Evolutionary conservation across 2,113 vertebrate genomes (phyloP).

Genomic region (Erinaceus europaeus): DNA sequence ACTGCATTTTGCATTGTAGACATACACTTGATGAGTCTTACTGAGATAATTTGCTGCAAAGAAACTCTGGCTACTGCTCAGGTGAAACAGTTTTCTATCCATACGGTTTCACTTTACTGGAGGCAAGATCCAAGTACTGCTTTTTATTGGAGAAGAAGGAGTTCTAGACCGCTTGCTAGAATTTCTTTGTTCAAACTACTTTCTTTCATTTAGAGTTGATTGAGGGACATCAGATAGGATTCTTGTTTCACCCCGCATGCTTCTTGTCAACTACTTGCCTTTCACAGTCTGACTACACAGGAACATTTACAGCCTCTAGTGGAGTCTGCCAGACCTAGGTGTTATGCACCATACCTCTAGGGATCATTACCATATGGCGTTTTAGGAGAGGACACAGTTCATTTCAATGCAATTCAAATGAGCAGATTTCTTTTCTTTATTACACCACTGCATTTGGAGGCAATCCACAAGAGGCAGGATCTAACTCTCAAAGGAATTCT

Average conservation of each 20-base stretch:
- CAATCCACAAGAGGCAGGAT: slow-evolving; percentile 84
- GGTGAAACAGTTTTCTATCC: slow-evolving; percentile 65
- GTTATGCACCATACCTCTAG: slow-evolving; percentile 78
- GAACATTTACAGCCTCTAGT: slow-evolving; percentile 78
- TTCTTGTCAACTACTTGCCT: slow-evolving; percentile 76
- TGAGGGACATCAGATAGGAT: slow-evolving; percentile 66
- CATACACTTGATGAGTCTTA: slow-evolving; percentile 61
- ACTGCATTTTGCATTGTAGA: slow-evolving; percentile 68
- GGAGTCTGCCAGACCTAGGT: slow-evolving; percentile 82
- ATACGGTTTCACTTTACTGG: slow-evolving; percentile 67
- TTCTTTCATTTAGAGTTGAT: slow-evolving; percentile 69
- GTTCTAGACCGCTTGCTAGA: slow-evolving; percentile 54
- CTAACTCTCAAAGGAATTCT: slow-evolving; percentile 84
- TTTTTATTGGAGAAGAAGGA: slow-evolving; percentile 65
- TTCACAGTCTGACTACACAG: slow-evolving; percentile 67
- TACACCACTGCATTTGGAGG: slow-evolving; percentile 82
- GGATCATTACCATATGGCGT: slow-evolving; percentile 83
- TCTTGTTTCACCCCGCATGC: slow-evolving; percentile 66
- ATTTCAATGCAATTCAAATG: slow-evolving; percentile 84
- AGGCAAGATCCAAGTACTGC: slow-evolving; percentile 68
- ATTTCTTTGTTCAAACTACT: slow-evolving; percentile 51
- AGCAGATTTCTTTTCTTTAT: slow-evolving; percentile 85
- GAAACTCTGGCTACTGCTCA: slow-evolving; percentile 68
- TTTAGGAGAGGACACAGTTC: slow-evolving; percentile 87
- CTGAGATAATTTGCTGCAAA: slow-evolving; percentile 59